Conservation (phyloP, 2,113 vertebrate genomes). For the Anarhynchus alexandrinus region DNA sequence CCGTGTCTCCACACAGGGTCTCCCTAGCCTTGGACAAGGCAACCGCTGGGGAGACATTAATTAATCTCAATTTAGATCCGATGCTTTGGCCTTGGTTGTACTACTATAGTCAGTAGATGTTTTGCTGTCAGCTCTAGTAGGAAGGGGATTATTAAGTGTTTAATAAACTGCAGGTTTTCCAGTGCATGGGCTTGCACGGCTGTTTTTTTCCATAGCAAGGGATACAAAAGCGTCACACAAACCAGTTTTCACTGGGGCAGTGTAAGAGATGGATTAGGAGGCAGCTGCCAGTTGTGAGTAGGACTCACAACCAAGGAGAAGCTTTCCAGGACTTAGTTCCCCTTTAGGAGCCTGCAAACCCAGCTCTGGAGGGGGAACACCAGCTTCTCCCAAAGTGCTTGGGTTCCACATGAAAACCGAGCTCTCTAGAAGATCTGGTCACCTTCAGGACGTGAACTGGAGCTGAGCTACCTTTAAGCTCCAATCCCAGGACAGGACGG, state of each 20-base stretch:
- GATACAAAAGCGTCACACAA: neutral
- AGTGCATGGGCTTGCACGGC: neutral
- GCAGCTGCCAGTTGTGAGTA: neutral
- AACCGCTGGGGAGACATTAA: neutral
- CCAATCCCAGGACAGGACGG: neutral
- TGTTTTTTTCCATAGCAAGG: neutral
- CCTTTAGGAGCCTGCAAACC: neutral
- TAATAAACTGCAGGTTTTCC: neutral
- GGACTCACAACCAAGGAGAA: neutral
- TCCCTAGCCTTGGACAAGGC: slow-evolving; percentile 32
- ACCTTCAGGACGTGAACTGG: neutral
- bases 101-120: accelerated
- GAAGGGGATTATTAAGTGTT: neutral
- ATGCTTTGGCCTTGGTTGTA: neutral
- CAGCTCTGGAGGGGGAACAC: neutral
- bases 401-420: neutral
- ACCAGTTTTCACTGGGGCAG: neutral
- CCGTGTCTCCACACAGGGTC: slow-evolving; percentile 55
- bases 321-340: neutral
- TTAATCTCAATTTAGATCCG: neutral
- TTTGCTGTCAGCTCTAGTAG: neutral
- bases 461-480: neutral
- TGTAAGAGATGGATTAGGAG: too few relatives aligned
- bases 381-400: neutral
- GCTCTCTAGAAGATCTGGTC: neutral